Percentiles rank a stretch among this genome's conserved stretches.
phyloP scores from a whole-genome alignment of 2,113 vertebrate species.

The Pagrus major region DNA sequence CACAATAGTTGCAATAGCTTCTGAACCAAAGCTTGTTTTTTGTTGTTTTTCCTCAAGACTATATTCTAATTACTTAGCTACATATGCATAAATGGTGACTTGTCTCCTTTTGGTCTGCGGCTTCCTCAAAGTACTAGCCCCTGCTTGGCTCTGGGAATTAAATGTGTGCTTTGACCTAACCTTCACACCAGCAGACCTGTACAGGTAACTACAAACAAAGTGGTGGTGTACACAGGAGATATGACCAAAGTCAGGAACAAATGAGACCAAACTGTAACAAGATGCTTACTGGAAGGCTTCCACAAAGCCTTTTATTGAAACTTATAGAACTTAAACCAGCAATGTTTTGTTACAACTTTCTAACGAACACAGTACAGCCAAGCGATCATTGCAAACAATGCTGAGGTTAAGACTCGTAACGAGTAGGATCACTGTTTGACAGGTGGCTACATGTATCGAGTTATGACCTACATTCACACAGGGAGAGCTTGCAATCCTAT shows the following conservation, averaged over 20 bases:
- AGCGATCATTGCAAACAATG: no score
- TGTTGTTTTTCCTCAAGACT: no score
- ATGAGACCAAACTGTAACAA: neutral
- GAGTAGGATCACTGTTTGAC: neutral
- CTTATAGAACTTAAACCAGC: neutral
- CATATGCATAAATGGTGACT: neutral
- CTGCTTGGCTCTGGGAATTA: neutral
- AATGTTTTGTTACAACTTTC: neutral
- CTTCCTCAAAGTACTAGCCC: neutral
- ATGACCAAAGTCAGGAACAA: neutral
- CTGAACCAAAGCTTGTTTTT: neutral
- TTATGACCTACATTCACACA: neutral
- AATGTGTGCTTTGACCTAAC: neutral
- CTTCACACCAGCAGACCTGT: neutral
- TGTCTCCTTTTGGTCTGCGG: neutral
- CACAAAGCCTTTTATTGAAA: neutral
- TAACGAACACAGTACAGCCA: neutral
- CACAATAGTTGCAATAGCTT: no score
- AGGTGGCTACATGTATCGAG: neutral
- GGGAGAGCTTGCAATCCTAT: neutral
- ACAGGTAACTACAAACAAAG: neutral
- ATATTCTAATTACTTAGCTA: neutral
- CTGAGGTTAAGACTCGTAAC: neutral
- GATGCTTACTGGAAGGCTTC: neutral
- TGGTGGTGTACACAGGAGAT: neutral